Base-by-base conservation (phyloP, 1,140 invertebrate species). In the Drosophila watanabei region DNA sequence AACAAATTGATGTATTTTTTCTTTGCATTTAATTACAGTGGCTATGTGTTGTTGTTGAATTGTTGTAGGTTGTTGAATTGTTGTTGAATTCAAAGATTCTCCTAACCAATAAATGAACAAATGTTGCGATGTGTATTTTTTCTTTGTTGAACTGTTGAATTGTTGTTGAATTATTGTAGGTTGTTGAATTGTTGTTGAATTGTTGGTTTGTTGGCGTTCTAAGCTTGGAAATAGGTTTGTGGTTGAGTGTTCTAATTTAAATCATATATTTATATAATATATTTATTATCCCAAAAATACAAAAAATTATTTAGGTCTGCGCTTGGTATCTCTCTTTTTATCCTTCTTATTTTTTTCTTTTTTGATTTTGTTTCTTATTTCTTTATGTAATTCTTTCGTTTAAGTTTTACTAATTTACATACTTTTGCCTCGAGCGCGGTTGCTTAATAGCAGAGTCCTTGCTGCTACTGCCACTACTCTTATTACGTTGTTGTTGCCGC, bases 11-110 rank as follows among this genome's bases (percentile, higher is more conserved):
- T 78, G 56, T 46, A 64, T 57, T 62, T 52, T 64, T 72, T 70
- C 30, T 41, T 82, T 86, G 51, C 64, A 68, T 75, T 85, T 58
- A 80, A 73, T 86, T 86, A 86, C 79, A 82, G 82, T 86, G 82
- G 63, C 68, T 86, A 49, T 85, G 60, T 75, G 45, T 72, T 62
- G 59, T n/a, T n/a, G n/a, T n/a, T n/a, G n/a, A n/a, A n/a, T n/a
- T n/a, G n/a, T n/a, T 66, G 72, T 76, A 43, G 24, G 24, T 70
- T 45, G 24, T 70, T 45, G 16, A 8, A 4, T 45, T 18, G 43
- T 30, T 63, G 43, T 39, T 16, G 41, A n/a, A n/a, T n/a, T n/a
- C n/a, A n/a, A n/a, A n/a, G n/a, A n/a, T n/a, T n/a, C n/a, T n/a
- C n/a, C n/a, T n/a, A n/a, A n/a, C n/a, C n/a, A n/a, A n/a, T n/a